Conservation (phyloP, 1,140 invertebrate genomes). For the Cephus cinctus region DNA sequence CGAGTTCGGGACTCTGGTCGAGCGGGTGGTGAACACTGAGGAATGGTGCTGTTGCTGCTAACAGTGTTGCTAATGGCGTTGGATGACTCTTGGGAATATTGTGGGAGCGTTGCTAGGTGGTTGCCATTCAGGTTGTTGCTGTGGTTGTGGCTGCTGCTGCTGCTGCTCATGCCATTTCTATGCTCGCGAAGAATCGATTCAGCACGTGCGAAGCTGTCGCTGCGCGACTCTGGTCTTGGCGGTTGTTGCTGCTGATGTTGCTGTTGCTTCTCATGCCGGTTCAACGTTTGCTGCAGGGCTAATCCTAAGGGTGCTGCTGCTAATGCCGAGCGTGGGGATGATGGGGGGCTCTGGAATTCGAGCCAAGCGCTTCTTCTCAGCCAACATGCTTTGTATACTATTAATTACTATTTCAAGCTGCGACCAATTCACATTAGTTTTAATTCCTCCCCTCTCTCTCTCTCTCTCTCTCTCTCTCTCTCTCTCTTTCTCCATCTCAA, state of each 20-base stretch:
- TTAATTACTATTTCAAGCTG: too few relatives aligned
- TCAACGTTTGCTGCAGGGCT: conserved; percentile 21
- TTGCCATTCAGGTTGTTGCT: conserved; percentile 12
- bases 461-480: too few relatives aligned
- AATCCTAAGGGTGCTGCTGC: conserved; percentile 34
- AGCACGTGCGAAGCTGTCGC: conserved; percentile 42
- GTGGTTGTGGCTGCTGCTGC: conserved; percentile 11
- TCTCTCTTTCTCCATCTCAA: too few relatives aligned
- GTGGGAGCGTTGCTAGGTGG: conserved; percentile 15
- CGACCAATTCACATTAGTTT: too few relatives aligned
- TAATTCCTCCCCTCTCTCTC: too few relatives aligned
- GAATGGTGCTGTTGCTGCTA: too few relatives aligned
- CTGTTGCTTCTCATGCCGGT: conserved; percentile 31
- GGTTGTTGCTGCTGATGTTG: conserved; percentile 23
- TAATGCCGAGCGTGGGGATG: conserved; percentile 39
- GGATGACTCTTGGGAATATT: too few relatives aligned
- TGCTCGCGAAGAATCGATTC: conserved; percentile 42
- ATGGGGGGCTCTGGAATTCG: conserved; percentile 50
- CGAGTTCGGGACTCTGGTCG: conserved; percentile 30
- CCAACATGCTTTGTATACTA: conserved; percentile 32
- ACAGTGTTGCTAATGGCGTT: too few relatives aligned
- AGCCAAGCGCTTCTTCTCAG: conserved; percentile 44
- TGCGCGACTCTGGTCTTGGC: conserved; percentile 43
- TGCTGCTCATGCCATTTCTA: conserved; percentile 21
- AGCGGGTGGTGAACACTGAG: too few relatives aligned